These are phyloP conservation scores for Campoplex nolae DNA, from an alignment of 2,888 invertebrate species.

Conservation along the genomic window DNA sequence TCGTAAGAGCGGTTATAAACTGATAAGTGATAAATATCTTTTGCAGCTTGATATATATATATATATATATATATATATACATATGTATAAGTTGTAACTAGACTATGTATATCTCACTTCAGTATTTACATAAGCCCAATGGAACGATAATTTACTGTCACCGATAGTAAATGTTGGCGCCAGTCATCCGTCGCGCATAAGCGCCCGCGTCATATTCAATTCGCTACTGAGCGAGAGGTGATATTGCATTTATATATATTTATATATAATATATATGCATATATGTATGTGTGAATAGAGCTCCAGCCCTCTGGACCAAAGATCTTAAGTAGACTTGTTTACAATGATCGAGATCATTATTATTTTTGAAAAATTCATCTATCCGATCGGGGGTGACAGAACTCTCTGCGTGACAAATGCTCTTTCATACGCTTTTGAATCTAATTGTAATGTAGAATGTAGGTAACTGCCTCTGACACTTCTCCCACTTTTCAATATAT, in stretches of 20 bases:
- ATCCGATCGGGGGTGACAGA: background rate
- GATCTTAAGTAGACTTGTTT: slow-evolving; percentile 18
- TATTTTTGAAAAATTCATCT: background rate
- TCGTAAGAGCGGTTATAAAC: background rate
- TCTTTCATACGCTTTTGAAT: slow-evolving; percentile 1
- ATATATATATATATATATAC: no score
- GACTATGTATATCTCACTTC: slow-evolving; percentile 6
- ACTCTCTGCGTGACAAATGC: background rate
- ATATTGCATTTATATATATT: slow-evolving; percentile 4
- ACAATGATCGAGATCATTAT: slow-evolving; percentile 21
- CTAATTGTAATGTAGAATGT: background rate
- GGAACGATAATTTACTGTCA: slow-evolving; percentile 50
- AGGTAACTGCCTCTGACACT: background rate
- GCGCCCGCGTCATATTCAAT: slow-evolving; percentile 41
- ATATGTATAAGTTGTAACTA: slow-evolving; percentile 19
- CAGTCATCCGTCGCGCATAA: slow-evolving; percentile 45
- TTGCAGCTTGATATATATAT: background rate
- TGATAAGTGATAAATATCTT: slow-evolving; percentile 27
- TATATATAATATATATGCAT: no score
- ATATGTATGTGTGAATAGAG: background rate
- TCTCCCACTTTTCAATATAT: background rate
- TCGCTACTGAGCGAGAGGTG: slow-evolving; percentile 14
- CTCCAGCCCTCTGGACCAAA: slow-evolving; percentile 6
- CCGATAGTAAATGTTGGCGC: slow-evolving; percentile 43
- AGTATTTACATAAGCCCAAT: slow-evolving; percentile 36